Evolutionary conservation across 1,140 invertebrate genomes (phyloP), one percentile per base, ranked within the genome.

Genomic region (Dolichoris vasculosae): DNA sequence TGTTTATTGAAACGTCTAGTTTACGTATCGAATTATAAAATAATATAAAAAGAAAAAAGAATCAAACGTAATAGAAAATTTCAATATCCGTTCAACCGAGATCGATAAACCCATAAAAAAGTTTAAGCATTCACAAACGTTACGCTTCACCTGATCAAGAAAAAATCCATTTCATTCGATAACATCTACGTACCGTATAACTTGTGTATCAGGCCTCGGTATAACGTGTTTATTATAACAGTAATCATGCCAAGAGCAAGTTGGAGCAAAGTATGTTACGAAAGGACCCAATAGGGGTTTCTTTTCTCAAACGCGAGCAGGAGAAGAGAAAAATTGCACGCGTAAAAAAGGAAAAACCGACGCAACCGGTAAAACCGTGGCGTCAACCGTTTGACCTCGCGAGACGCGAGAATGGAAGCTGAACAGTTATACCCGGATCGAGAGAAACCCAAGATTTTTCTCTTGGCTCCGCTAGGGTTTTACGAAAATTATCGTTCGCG

Each of bases 161-260:
- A 77, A 77, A 77, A 77, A 55, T 48, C 13, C 46, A 48, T 3
- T 32, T 13, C 23, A 17, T 15, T 38, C 23, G 75, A 77, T 77
- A 77, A 55, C 9, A 77, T 77, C 46, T 43, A 20, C 46, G 7
- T 9, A 17, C 3, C 48, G 15, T 3, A 35, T 7, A 35, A 4
- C 73, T 76, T 2, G 26, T 2, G 3, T 38, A 55, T 35, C 20
- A 43, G 38, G 15, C 35, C 43, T 48, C 15, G 46, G 20, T 26
- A 51, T 23, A 77, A 32, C 26, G 46, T 55, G 17, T 77, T 77
- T 55, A 77, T 77, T 32, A 55, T 77, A 32, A 55, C 75, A 55
- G 43, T 55, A 51, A 77, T 11, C n/a, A n/a, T 11, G 75, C 32
- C 26, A 23, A 17, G 67, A 38, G n/a, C 4, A 38, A 69, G 35